Evolutionary conservation across 2,113 vertebrate genomes (phyloP), one percentile per base, ranked within the genome.

Genomic region (Sceloporus tristichus): DNA sequence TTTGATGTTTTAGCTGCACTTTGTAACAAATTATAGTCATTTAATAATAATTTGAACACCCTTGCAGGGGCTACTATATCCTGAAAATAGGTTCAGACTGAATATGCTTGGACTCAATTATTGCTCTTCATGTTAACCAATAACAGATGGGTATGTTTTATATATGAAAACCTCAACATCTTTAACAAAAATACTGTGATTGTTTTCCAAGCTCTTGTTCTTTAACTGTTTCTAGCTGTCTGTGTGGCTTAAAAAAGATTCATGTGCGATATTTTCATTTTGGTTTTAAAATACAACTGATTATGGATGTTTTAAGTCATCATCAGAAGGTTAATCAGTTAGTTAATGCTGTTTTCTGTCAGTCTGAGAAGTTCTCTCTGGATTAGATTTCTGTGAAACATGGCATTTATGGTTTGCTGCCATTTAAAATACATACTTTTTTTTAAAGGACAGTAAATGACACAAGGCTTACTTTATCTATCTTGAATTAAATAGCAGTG

Each of bases 91-190:
- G 93, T 95, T 92, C 90, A 90, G 87, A 91, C 90, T 94, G 92
- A 93, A 94, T 84, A 85, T 38, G 90, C 89, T 90, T 94, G 91
- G 89, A 94, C 94, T 93, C 94, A 96, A 96, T 96, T 93, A 92
- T 93, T 90, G 91, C 85, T 91, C 2, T 94, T 94, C 94, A 65
- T 95, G 91, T 90, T 92, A 93, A 91, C 89, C 93, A 88, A 91
- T 88, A 92, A 48, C 83, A 92, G 93, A 93, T 87, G 92, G 93
- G 84, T 91, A 66, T 74, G 54, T 94, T 93, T 80, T 11, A 40
- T 29, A 91, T 82, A 89, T 65, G 90, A 74, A 92, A 94, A 78
- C 85, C 90, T 92, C 88, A 89, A 87, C 87, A 92, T 93, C 91
- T 94, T 94, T 87, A 93, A 85, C 87, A 93, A 92, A 94, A 95